phyloP scores from a whole-genome alignment of 1,140 invertebrate genomes.

The Lethrus apterus region DNA sequence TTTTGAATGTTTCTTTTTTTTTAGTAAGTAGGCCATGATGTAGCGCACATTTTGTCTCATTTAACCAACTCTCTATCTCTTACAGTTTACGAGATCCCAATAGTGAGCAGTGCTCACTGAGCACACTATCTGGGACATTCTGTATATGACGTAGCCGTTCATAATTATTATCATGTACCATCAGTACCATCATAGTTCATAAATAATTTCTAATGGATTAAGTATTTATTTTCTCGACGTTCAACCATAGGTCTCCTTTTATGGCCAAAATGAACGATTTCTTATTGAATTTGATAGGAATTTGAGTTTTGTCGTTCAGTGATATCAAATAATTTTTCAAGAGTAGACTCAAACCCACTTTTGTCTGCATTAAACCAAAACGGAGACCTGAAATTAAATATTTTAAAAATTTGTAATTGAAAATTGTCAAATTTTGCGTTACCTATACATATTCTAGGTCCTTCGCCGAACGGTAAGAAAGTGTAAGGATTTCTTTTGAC shows the following conservation, averaged over 20 bases:
- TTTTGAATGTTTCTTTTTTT: too few relatives aligned
- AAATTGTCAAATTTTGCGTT: conserved; percentile 18
- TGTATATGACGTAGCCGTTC: too few relatives aligned
- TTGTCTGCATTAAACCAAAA: conserved; percentile 32
- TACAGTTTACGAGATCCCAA: too few relatives aligned
- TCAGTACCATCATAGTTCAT: too few relatives aligned
- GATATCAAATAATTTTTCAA: conserved; percentile 22
- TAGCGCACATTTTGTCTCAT: too few relatives aligned
- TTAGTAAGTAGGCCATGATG: too few relatives aligned
- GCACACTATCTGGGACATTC: too few relatives aligned
- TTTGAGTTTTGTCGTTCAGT: conserved; percentile 8
- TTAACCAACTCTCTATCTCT: too few relatives aligned
- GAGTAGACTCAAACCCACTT: conserved; percentile 27
- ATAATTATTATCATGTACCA: too few relatives aligned
- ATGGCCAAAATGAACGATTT: conserved; percentile 12
- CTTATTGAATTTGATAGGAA: conserved; percentile 15
- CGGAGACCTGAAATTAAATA: conserved; percentile 22
- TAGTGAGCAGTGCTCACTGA: too few relatives aligned
- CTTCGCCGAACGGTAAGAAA: conserved; percentile 49
- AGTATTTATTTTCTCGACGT: conserved; percentile 10
- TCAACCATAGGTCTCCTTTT: conserved; percentile 15
- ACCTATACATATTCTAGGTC: conserved; percentile 50
- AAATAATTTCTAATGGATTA: too few relatives aligned
- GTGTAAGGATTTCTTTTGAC: conserved; percentile 8
- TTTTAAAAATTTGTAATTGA: not conserved